Conservation (phyloP, 2,888 invertebrate genomes). For the Rhyacophila evoluta region DNA sequence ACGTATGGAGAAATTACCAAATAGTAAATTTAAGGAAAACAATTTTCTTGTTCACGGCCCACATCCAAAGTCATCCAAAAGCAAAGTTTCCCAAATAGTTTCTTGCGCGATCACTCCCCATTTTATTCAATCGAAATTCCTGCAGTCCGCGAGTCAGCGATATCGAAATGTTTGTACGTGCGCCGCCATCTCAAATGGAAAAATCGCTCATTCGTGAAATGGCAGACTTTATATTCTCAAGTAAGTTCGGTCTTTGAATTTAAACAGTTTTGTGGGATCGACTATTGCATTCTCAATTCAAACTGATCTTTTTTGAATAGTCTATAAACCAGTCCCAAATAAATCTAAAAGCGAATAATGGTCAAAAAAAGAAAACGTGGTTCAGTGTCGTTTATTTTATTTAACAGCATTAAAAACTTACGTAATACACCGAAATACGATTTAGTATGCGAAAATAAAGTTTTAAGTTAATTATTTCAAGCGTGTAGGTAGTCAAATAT, state of each 20-base stretch:
- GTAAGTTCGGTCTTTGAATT: neutral
- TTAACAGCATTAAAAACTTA: no score
- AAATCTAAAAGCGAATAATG: no score
- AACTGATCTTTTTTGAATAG: neutral
- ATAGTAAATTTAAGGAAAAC: neutral
- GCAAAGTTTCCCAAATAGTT: neutral
- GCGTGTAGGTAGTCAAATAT: no score
- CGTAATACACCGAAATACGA: no score
- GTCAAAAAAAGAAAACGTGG: no score
- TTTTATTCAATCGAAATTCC: constrained; percentile 2
- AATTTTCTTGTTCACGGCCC: neutral
- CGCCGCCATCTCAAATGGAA: neutral
- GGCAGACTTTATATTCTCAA: constrained; percentile 1
- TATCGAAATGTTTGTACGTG: neutral
- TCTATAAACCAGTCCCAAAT: no score
- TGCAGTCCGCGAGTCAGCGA: neutral
- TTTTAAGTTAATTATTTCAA: no score
- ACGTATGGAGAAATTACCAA: no score
- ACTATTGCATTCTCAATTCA: neutral
- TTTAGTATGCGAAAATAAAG: no score
- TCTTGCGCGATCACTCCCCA: neutral
- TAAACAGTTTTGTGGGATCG: neutral
- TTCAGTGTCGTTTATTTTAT: no score
- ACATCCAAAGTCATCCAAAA: neutral
- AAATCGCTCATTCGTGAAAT: constrained; percentile 13